phyloP scores from a whole-genome alignment of 2,797 vertebrate genomes.

The Pantherophis vulpinus region DNA sequence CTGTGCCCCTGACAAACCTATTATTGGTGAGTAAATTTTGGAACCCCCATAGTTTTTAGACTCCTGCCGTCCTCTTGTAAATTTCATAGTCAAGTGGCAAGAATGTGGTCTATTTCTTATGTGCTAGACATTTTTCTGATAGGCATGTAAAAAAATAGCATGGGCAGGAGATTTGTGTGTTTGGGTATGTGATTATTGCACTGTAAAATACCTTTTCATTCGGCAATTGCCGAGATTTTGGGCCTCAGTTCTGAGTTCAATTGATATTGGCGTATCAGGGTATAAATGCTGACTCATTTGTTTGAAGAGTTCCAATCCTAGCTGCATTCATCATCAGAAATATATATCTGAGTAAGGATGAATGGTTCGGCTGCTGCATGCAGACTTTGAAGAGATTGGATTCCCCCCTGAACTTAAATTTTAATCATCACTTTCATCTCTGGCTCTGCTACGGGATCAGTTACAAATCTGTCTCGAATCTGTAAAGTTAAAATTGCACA shows the following conservation, averaged over 20 bases:
- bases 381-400: conserved; percentile 65
- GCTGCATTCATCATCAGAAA: conserved; percentile 44
- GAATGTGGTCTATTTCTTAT: conserved; percentile 37
- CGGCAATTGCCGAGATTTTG: conserved; percentile 32
- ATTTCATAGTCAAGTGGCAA: background rate
- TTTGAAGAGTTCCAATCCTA: conserved; percentile 45
- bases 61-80: background rate
- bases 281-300: conserved; percentile 46
- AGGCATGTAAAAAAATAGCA: conserved; percentile 28
- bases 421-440: conserved; percentile 68
- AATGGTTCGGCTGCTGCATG: conserved; percentile 58
- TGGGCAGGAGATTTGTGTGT: background rate
- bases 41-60: background rate
- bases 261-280: conserved; percentile 37
- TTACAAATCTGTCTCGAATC: conserved; percentile 58
- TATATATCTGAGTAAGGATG: conserved; percentile 39
- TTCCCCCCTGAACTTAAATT: conserved; percentile 60
- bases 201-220: conserved; percentile 28
- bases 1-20: background rate
- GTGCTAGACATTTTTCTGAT: conserved; percentile 16
- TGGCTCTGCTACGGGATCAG: conserved; percentile 52
- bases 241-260: conserved; percentile 44
- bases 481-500: conserved; percentile 57
- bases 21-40: background rate
- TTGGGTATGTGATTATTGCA: background rate